Percentiles rank a stretch among this genome's conserved stretches.
Conservation (phyloP, 2,797 vertebrate species). For the Acropternis orthonyx region DNA sequence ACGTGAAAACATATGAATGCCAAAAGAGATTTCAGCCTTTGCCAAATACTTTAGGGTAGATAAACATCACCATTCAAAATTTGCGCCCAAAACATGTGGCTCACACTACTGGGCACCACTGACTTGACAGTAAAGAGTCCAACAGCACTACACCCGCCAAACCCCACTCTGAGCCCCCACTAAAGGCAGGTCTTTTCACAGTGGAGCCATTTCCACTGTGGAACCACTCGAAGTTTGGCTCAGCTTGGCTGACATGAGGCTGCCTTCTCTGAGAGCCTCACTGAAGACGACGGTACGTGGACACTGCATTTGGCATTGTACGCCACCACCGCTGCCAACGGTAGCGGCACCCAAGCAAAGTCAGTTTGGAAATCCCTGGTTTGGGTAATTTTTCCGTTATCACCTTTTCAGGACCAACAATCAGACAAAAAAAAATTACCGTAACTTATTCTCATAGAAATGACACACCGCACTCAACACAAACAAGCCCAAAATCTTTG, state of each 20-base stretch:
- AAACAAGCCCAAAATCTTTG: background rate
- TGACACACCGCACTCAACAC: background rate
- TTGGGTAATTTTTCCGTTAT: background rate
- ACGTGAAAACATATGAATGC: background rate
- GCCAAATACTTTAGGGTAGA: background rate
- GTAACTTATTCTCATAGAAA: conserved; percentile 1
- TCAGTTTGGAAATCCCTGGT: background rate
- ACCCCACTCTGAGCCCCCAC: background rate
- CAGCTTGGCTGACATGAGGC: background rate
- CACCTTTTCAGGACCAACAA: background rate
- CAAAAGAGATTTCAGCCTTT: background rate
- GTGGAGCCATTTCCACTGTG: background rate
- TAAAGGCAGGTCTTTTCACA: background rate
- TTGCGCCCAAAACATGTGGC: background rate
- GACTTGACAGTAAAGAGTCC: background rate
- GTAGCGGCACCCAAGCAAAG: background rate
- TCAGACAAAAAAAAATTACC: conserved; percentile 12
- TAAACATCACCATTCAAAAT: background rate
- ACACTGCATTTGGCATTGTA: accelerated
- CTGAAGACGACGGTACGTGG: accelerated
- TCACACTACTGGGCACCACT: accelerated
- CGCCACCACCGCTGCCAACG: accelerated
- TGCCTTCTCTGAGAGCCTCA: background rate
- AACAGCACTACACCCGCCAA: background rate
- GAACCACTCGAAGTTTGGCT: background rate